Base-by-base conservation (phyloP, 2,113 vertebrate genomes). In the Burhinus oedicnemus region DNA sequence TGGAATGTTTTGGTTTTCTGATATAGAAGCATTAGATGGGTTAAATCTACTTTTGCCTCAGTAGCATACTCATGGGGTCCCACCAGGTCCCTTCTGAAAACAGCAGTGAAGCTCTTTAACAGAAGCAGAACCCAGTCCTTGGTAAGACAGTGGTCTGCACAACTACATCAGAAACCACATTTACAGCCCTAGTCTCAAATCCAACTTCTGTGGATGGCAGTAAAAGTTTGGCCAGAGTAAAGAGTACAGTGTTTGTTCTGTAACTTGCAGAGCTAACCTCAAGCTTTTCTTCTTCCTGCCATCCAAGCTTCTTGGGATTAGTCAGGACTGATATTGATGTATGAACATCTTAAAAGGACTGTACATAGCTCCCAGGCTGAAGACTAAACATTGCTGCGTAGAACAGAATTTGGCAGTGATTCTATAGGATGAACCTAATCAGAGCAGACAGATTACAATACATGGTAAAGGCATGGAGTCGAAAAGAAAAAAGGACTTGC, bases 391-490 rank as follows among this genome's bases (percentile, higher is more conserved):
- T 76, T 89, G 83, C 93, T 94, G 91, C 0, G 2, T 96, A 94
- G 95, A 95, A 96, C 80, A 96, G 87, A 95, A 94, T 96, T 97
- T 97, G 97, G 97, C 95, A 95, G 87, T 78, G 83, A 92, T 93
- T 94, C 91, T 84, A 81, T 90, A 87, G 85, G 88, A 94, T 95
- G 93, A 97, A 97, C 75, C 91, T 96, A 96, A 97, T 97, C 91
- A 88, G 74, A 90, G 87, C 64, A 96, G 93, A 94, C 95, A 97
- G 91, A 96, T 95, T 95, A 97, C 90, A 94, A 93, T 96, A 95
- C 90, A 88, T 87, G 83, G 57, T 91, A 87, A 96, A 95, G 82
- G 47, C 86, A 88, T 20, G 15, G 54, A 87, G 51, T 40, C 30
- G 60, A 95, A 96, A 94, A 84, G 70, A 68, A 87, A 93, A 94